Conservation (phyloP, 2,888 invertebrate species). For the Parascotia fuliginaria region DNA sequence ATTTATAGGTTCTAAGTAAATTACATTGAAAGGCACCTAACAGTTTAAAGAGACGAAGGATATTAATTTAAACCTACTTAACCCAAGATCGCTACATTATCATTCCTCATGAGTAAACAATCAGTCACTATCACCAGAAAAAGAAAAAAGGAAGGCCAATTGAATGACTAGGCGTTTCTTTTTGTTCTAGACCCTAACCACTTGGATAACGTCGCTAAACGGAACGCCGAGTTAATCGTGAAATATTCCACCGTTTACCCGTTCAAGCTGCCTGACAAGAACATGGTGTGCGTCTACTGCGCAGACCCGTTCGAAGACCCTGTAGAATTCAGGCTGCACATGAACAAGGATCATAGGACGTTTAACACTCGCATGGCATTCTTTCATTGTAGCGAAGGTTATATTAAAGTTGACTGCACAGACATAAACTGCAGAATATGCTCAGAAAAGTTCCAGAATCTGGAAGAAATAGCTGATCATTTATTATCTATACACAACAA, state of each 20-base stretch:
- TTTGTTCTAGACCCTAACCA: slow-evolving; percentile 79
- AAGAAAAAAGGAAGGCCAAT: slow-evolving; percentile 39
- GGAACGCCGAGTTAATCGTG: slow-evolving; percentile 77
- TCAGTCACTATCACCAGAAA: slow-evolving; percentile 17
- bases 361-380: slow-evolving; percentile 70
- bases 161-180: slow-evolving; percentile 78
- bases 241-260: slow-evolving; percentile 78
- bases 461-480: slow-evolving; percentile 65
- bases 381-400: slow-evolving; percentile 68
- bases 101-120: neutral
- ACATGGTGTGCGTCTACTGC: slow-evolving; percentile 79
- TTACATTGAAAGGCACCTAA: too few relatives aligned
- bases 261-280: slow-evolving; percentile 74
- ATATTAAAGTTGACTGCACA: slow-evolving; percentile 73
- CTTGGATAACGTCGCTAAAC: slow-evolving; percentile 71
- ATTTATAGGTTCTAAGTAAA: too few relatives aligned
- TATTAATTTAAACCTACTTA: neutral
- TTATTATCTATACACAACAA: slow-evolving; percentile 60
- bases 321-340: slow-evolving; percentile 65
- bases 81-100: neutral
- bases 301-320: slow-evolving; percentile 68
- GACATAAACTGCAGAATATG: slow-evolving; percentile 71
- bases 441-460: slow-evolving; percentile 44
- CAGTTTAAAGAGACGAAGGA: too few relatives aligned
- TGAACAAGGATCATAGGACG: slow-evolving; percentile 66